Base-by-base conservation (phyloP, 2,113 vertebrate species). In the Protomyctophum bolini region DNA sequence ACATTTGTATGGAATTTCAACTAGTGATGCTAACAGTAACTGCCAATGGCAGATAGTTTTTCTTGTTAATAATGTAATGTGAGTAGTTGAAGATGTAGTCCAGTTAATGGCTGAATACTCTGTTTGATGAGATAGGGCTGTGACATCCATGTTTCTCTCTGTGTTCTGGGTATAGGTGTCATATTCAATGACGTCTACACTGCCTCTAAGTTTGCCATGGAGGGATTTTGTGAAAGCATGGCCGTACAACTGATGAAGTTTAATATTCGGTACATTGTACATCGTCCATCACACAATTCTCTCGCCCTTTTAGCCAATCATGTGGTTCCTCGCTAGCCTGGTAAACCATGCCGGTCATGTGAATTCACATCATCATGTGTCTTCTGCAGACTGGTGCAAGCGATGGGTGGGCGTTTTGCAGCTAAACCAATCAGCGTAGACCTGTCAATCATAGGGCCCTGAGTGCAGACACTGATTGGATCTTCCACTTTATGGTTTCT, bases 191-290 rank as follows among this genome's bases (percentile, higher is more conserved):
- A 98, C 0, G 84, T 97, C 86, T 98, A 98, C 4, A 93, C 96
- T 0, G 96, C 96, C 80, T 98, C 97, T 63, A 98, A 98, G 87
- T 98, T 98, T 7, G 96, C 97, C 11, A 90, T 98, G 80, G 97
- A 98, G 81, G 97, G 96, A 0, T 98, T 98, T 90, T 98, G 95
- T 12, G 97, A 98, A 91, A 96, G 96, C 51, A 82, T 98, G 83
- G 95, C 96, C 0, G 93, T 98, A 71, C 97, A 98, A 59, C 89
- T 98, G 63, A 92, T 95, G 50, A 95, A 95, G 81, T 98, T 98
- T 90, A 95, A 96, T 73, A 82, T 98, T 77, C 93, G 92, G 97
- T 98, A 91, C 93, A 94, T 86, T 71, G 58, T 7, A 21, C 21
- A 21, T 72, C 63, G 50, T n/a, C 63, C 8, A 10, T 59, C 33